These are phyloP conservation scores for Drosophila varians DNA, from an alignment of 1,140 invertebrate species.

Conservation along the genomic window DNA sequence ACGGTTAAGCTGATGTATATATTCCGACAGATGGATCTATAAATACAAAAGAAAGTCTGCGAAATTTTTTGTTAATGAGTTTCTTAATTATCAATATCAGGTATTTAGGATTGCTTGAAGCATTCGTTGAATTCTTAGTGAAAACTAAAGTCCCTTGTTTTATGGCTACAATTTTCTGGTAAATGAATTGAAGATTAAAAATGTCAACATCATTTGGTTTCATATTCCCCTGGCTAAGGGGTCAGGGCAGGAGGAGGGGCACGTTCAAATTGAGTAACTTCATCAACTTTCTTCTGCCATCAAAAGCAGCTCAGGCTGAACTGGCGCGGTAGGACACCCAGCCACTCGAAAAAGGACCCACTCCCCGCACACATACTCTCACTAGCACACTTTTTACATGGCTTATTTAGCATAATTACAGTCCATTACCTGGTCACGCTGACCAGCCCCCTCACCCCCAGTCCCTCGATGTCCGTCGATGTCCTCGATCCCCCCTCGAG, in stretches of 20 bases:
- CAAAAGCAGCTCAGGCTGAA: slow-evolving; percentile 26
- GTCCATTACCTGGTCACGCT: slow-evolving; percentile 80
- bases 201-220: slow-evolving; percentile 28
- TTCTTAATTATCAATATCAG: neutral
- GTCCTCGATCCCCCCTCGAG: neutral
- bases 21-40: slow-evolving; percentile 15
- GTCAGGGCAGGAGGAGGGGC: neutral
- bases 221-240: slow-evolving; percentile 3
- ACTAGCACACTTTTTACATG: slow-evolving; percentile 64
- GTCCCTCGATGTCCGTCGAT: neutral
- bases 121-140: too few species aligned
- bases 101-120: neutral
- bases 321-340: slow-evolving; percentile 18
- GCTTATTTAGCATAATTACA: slow-evolving; percentile 80
- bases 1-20: slow-evolving; percentile 16
- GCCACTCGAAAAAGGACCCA: slow-evolving; percentile 28
- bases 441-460: slow-evolving; percentile 19
- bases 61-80: neutral
- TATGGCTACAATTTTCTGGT: slow-evolving; percentile 12
- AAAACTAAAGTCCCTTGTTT: too few species aligned
- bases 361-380: slow-evolving; percentile 3
- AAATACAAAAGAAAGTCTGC: neutral
- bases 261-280: slow-evolving; percentile 39
- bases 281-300: slow-evolving; percentile 42
- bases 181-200: slow-evolving; percentile 33